Evolutionary conservation across 2,113 vertebrate genomes (phyloP).

Genomic region (Burhinus bistriatus): DNA sequence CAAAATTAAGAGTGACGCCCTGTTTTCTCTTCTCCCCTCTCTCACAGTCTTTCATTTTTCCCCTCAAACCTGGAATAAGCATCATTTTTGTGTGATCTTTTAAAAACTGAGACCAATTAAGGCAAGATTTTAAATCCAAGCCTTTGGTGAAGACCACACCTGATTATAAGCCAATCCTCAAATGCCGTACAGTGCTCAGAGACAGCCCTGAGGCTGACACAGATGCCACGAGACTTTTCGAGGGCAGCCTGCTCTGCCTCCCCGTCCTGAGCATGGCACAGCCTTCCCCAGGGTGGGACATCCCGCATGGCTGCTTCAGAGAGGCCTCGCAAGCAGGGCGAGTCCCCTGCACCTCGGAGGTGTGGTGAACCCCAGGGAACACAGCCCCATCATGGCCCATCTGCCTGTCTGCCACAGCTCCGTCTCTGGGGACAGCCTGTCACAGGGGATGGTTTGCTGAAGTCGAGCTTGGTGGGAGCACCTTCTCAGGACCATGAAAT

Average conservation of each 20-base stretch:
- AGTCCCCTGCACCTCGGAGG: rapidly evolving
- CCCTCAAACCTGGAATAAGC: not conserved
- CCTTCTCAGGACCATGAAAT: not conserved
- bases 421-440: not conserved
- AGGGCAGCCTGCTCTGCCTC: not conserved
- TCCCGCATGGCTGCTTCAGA: rapidly evolving
- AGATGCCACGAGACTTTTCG: not conserved
- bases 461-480: not conserved
- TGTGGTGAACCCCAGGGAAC: not conserved
- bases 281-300: not conserved
- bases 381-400: rapidly evolving
- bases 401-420: not conserved
- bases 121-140: not conserved
- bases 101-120: not conserved
- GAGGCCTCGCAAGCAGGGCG: not conserved
- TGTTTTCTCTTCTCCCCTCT: not conserved
- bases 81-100: not conserved
- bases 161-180: not conserved
- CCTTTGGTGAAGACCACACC: not conserved
- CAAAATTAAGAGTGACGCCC: not conserved
- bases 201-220: not conserved
- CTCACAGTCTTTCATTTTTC: not conserved
- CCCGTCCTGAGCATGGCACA: too few relatives aligned
- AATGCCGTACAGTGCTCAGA: not conserved
- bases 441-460: not conserved